Evolutionary conservation across 2,888 invertebrate genomes (phyloP).

Genomic region (Dicyrtoma fusca): DNA sequence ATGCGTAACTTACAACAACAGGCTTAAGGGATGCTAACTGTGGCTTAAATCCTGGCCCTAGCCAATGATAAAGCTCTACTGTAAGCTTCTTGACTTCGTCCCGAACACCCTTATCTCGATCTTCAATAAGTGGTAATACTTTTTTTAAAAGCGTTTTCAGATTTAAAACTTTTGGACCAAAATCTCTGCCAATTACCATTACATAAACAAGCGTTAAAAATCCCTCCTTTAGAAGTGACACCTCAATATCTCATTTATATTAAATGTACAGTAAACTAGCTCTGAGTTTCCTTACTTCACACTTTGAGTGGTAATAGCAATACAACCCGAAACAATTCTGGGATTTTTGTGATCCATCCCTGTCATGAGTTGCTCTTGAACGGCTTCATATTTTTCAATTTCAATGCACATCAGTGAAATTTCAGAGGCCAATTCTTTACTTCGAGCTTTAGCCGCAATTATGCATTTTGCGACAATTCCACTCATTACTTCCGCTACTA

Average conservation of each 20-base stretch:
- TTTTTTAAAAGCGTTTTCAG: conserved; percentile 89
- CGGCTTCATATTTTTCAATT: conserved; percentile 90
- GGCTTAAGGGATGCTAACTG: conserved; percentile 86
- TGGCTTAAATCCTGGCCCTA: conserved; percentile 78
- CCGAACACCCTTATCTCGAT: conserved; percentile 87
- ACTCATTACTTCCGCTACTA: conserved; percentile 84
- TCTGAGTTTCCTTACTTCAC: conserved; percentile 63
- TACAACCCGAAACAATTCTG: conserved; percentile 86
- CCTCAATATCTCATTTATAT: no score
- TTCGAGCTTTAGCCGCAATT: conserved; percentile 86
- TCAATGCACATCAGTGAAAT: conserved; percentile 91
- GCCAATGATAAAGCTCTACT: conserved; percentile 93
- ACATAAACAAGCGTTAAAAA: conserved; percentile 3
- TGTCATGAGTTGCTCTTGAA: conserved; percentile 87
- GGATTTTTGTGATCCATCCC: conserved; percentile 96
- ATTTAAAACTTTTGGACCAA: conserved; percentile 87
- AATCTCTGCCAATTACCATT: conserved; percentile 66
- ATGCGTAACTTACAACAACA: conserved; percentile 66
- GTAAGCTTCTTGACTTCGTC: conserved; percentile 89
- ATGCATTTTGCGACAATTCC: conserved; percentile 91
- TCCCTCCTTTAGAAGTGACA: neutral
- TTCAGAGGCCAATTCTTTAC: conserved; percentile 87
- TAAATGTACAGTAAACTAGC: conserved; percentile 14
- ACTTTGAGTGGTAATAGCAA: conserved; percentile 73
- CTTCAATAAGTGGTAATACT: conserved; percentile 79